These are phyloP conservation scores for Dendroctonus valens DNA, from an alignment of 1,140 invertebrate genomes.

Conservation along the genomic window DNA sequence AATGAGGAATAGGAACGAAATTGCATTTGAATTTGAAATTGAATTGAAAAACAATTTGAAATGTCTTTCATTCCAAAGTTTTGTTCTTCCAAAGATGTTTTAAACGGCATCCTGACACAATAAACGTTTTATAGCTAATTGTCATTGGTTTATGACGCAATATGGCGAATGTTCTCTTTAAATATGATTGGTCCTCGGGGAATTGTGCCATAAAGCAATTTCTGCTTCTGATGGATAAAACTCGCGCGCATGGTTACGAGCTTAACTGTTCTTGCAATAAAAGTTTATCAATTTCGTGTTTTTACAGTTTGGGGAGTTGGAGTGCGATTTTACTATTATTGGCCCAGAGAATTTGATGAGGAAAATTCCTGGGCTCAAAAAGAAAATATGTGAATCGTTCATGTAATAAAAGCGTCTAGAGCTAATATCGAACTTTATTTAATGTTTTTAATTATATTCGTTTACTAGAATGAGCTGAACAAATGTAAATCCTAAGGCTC, in stretches of 20 bases:
- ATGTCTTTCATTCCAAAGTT: too few relatives aligned
- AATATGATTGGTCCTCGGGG: conserved; percentile 50
- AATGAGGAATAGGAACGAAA: too few relatives aligned
- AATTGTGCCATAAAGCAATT: conserved; percentile 48
- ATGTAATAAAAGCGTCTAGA: too few relatives aligned
- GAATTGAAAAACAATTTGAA: too few relatives aligned
- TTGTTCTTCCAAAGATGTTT: conserved; percentile 23
- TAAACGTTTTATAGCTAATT: conserved; percentile 53
- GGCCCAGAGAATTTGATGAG: neutral
- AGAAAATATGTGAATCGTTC: neutral
- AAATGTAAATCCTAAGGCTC: too few relatives aligned
- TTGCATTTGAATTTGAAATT: too few relatives aligned
- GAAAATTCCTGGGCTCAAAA: neutral
- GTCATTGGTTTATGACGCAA: conserved; percentile 51
- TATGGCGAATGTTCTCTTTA: conserved; percentile 50
- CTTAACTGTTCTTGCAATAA: conserved; percentile 25
- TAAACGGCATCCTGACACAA: conserved; percentile 37
- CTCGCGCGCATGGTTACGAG: conserved; percentile 14
- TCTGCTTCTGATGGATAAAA: conserved; percentile 38
- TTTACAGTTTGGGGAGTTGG: conserved; percentile 1
- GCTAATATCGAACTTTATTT: too few relatives aligned
- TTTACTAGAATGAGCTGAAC: too few relatives aligned
- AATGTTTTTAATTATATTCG: too few relatives aligned
- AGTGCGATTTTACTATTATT: conserved; percentile 9
- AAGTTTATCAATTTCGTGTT: conserved; percentile 29